Conservation (phyloP, 2,888 invertebrate species). For the Sipunculus nudus region DNA sequence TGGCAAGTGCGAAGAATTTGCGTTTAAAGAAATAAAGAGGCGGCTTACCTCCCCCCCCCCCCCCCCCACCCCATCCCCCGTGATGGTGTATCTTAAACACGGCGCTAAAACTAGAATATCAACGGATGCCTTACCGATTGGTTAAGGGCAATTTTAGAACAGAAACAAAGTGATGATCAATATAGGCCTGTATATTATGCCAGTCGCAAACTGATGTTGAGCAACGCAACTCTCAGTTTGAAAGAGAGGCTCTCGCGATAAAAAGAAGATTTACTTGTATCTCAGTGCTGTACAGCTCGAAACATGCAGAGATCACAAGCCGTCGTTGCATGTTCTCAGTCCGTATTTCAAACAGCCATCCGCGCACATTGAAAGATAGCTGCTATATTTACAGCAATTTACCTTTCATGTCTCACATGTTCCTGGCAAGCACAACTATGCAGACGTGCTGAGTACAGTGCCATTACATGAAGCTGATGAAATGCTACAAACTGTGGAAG, state of each 20-base stretch:
- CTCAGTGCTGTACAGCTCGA: constrained; percentile 31
- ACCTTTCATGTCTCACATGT: constrained; percentile 28
- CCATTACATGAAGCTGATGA: neutral
- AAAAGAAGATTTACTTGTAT: constrained; percentile 26
- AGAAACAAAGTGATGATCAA: constrained; percentile 27
- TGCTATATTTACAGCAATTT: constrained; percentile 37
- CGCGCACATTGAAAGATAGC: constrained; percentile 44
- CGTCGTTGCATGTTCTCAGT: constrained; percentile 21
- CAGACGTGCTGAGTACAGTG: neutral
- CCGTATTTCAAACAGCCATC: constrained; percentile 33
- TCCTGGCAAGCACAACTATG: constrained; percentile 37
- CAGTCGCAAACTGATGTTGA: constrained; percentile 25
- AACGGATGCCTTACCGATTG: constrained; percentile 29
- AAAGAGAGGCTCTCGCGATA: constrained; percentile 32
- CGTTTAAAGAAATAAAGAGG: constrained; percentile 10
- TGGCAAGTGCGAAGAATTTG: neutral
- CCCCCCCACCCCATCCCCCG: too few species aligned
- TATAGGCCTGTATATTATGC: constrained; percentile 30
- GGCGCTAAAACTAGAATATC: constrained; percentile 8
- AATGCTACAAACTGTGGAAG: neutral
- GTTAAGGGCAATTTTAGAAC: constrained; percentile 27
- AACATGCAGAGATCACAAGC: constrained; percentile 25
- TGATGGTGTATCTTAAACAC: neutral
- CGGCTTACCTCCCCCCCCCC: neutral
- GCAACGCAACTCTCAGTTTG: constrained; percentile 33